Percentiles rank a stretch among this genome's conserved stretches.
These are phyloP conservation scores for Aphidius colemani DNA, from an alignment of 2,888 invertebrate species.

Conservation along the genomic window DNA sequence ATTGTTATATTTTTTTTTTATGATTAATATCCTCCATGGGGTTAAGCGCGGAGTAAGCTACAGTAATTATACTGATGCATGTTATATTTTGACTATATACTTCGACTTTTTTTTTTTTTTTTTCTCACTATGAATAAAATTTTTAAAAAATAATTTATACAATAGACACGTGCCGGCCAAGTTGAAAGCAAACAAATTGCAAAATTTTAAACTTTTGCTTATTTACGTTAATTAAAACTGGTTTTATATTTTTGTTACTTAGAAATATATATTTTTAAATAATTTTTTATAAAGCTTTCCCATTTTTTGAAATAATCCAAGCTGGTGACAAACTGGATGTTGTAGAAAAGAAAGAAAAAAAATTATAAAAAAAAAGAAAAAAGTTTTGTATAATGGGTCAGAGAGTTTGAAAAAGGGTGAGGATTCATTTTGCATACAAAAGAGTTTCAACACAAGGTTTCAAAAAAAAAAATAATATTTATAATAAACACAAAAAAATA, in stretches of 20 bases:
- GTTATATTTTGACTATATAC: too few species aligned
- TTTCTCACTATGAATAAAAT: background rate
- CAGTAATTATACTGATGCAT: too few species aligned
- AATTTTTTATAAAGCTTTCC: slow-evolving; percentile 15
- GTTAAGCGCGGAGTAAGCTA: too few species aligned
- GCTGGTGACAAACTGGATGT: slow-evolving; percentile 3
- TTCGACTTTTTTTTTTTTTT: too few species aligned
- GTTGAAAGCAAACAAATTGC: slow-evolving; percentile 17
- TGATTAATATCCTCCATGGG: too few species aligned
- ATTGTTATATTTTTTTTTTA: too few species aligned
- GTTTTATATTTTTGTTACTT: slow-evolving; percentile 11
- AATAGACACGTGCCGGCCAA: slow-evolving; percentile 25
- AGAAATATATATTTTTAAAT: slow-evolving; percentile 1
- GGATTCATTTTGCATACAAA: background rate
- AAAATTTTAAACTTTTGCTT: slow-evolving; percentile 7
- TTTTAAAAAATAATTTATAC: background rate
- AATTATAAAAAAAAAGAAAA: slow-evolving; percentile 1
- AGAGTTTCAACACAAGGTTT: background rate
- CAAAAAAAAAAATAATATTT: background rate
- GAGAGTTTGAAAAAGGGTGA: background rate
- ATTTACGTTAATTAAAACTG: slow-evolving; percentile 24
- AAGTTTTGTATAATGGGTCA: background rate
- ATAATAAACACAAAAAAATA: background rate
- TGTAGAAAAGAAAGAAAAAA: background rate
- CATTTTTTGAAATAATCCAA: slow-evolving; percentile 20